These are phyloP conservation scores for Globodera ellingtonae DNA, from an alignment of 1,140 invertebrate genomes.

Conservation along the genomic window DNA sequence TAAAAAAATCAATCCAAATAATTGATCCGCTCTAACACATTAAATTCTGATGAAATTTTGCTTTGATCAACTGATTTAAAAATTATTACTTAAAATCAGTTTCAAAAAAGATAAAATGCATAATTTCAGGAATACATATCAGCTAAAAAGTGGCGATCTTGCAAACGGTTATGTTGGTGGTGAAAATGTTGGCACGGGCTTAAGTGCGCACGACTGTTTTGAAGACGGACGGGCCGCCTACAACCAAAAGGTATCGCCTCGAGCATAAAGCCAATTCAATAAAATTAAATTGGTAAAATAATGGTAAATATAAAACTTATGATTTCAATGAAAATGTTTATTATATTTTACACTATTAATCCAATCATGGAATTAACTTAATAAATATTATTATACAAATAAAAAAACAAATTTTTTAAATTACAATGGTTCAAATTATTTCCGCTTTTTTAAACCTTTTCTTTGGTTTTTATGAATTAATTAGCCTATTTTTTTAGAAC, in stretches of 20 bases:
- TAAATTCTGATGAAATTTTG: not conserved
- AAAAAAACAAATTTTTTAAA: conserved; percentile 11
- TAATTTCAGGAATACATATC: conserved; percentile 81
- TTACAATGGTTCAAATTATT: not conserved
- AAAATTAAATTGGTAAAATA: not conserved
- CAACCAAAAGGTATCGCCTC: conserved; percentile 73
- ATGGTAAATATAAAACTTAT: conserved; percentile 2
- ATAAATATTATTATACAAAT: not conserved
- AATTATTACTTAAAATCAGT: no score
- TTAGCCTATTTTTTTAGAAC: conserved; percentile 70
- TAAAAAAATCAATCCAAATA: no score
- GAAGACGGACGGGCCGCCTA: conserved; percentile 91
- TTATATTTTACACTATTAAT: no score
- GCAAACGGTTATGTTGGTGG: conserved; percentile 78
- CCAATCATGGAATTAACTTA: not conserved
- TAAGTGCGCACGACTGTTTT: conserved; percentile 85
- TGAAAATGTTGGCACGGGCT: conserved; percentile 41
- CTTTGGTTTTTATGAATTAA: no score
- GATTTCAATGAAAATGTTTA: no score
- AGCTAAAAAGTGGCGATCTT: conserved; percentile 83
- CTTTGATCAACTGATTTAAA: not conserved
- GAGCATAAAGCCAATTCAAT: no score
- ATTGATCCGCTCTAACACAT: no score
- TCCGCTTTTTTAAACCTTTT: no score
- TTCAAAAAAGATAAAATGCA: no score